Base-by-base conservation (phyloP, 2,888 invertebrate genomes). In the Amiota mariae region DNA sequence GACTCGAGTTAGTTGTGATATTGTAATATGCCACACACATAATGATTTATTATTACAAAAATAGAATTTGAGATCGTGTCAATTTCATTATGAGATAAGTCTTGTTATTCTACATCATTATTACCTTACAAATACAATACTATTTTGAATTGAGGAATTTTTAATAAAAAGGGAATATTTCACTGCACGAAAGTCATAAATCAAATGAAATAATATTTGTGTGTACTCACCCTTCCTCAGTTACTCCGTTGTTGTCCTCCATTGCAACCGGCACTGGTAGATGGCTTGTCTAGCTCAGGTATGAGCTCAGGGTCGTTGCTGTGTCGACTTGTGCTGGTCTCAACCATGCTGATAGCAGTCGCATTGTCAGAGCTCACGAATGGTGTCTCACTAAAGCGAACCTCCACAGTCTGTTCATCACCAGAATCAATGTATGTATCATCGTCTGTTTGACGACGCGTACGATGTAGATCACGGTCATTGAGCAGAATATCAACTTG, bases 361-460 rank as follows among this genome's bases (percentile, higher is more conserved):
- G 88, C 84, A 72, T 88, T 89, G 70, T 89, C 89, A 36, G 89
- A 88, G 77, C 89, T 89, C 72, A 88, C 87, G 49, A 89, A 89
- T 0, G 88, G 89, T 2, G 89, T 90, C 73, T 89, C 89, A 36
- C 81, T 86, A 77, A 89, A 88, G 70, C 88, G 87, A 80, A 89
- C 87, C 77, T 90, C 89, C 0, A 88, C 84, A 1, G 89, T 88
- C 59, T 88, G 87, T 75, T 89, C 89, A 49, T 89, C 88, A 24
- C 82, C 82, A 0, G 89, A 89, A 70, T 89, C 87, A 10, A 82
- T 78, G 63, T 87, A 88, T 20, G 79, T 81, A 47, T 87, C 87
- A 10, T 85, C 76, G 10, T 81, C 79, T 2, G 80, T 80, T 18
- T 79, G 77, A 15, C 77, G 79, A 0, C 79, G 77, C 6, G 80